phyloP scores from a whole-genome alignment of 2,888 invertebrate species.

The Dascillus cervinus region DNA sequence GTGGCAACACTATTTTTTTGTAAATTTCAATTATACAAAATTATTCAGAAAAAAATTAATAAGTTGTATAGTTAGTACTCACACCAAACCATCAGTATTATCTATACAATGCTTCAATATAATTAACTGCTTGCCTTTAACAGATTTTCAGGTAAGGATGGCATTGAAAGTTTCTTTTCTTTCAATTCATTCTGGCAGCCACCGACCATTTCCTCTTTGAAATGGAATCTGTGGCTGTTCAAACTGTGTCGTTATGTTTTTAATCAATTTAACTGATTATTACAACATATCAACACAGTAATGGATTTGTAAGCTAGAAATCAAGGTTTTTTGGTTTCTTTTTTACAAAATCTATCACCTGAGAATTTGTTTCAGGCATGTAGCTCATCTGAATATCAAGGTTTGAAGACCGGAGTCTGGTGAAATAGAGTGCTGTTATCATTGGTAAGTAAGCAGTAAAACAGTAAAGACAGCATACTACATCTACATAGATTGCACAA shows the following conservation, averaged over 20 bases:
- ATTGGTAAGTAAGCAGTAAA: slow-evolving; percentile 18
- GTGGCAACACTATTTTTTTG: slow-evolving; percentile 1
- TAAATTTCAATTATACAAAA: too few species aligned
- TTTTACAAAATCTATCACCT: slow-evolving; percentile 42
- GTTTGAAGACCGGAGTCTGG: slow-evolving; percentile 27
- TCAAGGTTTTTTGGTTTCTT: slow-evolving; percentile 13
- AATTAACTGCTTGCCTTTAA: slow-evolving; percentile 35
- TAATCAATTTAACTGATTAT: not conserved
- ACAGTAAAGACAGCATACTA: too few species aligned
- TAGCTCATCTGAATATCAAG: slow-evolving; percentile 37
- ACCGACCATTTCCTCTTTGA: slow-evolving; percentile 49
- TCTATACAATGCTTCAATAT: too few species aligned
- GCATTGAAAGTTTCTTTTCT: slow-evolving; percentile 24
- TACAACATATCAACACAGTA: slow-evolving; percentile 13
- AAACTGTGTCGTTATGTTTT: too few species aligned
- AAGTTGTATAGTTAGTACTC: too few species aligned
- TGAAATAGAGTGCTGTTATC: slow-evolving; percentile 10
- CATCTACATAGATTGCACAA: too few species aligned
- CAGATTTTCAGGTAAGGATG: slow-evolving; percentile 55
- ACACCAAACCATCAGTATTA: too few species aligned
- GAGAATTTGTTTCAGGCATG: slow-evolving; percentile 57
- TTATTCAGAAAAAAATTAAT: too few species aligned
- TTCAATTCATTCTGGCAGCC: slow-evolving; percentile 38
- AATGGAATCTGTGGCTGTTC: slow-evolving; percentile 52
- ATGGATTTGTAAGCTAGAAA: slow-evolving; percentile 19